phyloP scores from a whole-genome alignment of 2,888 invertebrate genomes.

The Fragum sueziense region DNA sequence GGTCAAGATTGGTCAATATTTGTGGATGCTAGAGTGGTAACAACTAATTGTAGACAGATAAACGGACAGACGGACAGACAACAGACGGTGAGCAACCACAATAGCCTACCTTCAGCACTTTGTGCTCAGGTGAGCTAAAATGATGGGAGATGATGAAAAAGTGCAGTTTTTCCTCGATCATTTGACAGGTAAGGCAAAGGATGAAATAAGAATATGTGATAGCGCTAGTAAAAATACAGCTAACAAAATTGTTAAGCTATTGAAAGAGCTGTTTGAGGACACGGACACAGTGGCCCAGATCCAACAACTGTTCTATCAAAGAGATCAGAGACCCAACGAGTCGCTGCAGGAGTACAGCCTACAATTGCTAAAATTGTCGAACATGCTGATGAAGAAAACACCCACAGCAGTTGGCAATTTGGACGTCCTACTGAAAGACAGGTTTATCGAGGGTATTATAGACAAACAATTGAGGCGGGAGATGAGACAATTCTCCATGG shows the following conservation, averaged over 20 bases:
- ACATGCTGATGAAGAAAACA: not conserved
- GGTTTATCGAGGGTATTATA: not conserved
- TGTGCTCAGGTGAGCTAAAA: too few relatives aligned
- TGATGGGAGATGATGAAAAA: not conserved
- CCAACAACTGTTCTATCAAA: not conserved
- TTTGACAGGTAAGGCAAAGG: not conserved
- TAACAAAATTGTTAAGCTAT: not conserved
- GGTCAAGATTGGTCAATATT: too few relatives aligned
- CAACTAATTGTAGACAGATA: too few relatives aligned
- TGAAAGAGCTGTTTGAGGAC: not conserved
- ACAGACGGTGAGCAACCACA: too few relatives aligned
- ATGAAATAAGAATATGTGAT: not conserved
- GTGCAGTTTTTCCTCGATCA: not conserved
- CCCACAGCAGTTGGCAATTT: not conserved
- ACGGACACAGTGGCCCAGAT: conserved; percentile 4
- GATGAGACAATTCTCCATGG: not conserved
- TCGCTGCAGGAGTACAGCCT: conserved; percentile 1
- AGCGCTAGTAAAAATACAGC: not conserved
- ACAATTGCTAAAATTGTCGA: not conserved
- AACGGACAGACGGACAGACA: too few relatives aligned
- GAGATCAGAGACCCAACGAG: not conserved
- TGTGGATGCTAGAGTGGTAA: too few relatives aligned
- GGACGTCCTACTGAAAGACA: not conserved
- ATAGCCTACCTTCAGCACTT: too few relatives aligned
- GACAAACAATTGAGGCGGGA: not conserved